A percentile compares a stretch with the other conserved stretches of the same genome.
Evolutionary conservation across 2,113 vertebrate species (phyloP).

Genomic region (Tragelaphus strepsiceros): DNA sequence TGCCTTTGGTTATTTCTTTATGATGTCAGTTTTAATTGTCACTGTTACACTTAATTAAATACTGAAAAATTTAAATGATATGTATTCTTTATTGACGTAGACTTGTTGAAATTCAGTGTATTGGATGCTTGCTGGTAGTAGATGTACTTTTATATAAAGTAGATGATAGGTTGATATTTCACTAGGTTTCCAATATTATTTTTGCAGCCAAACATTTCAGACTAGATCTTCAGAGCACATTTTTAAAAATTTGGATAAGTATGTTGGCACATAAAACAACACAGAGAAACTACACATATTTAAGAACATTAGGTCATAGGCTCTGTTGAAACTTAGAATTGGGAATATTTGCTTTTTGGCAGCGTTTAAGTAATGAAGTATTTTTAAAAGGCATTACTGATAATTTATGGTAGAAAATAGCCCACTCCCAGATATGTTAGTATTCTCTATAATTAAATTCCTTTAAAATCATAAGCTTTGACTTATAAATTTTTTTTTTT

Average conservation of each 20-base stretch:
- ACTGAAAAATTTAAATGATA: slow-evolving; percentile 69
- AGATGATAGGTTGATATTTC: slow-evolving; percentile 63
- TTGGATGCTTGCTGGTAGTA: slow-evolving; percentile 55
- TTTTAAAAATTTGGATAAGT: slow-evolving; percentile 21
- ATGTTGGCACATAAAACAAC: slow-evolving; percentile 13
- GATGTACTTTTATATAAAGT: slow-evolving; percentile 72
- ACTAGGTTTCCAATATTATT: slow-evolving; percentile 64
- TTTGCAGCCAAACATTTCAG: slow-evolving; percentile 63
- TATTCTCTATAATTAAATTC: slow-evolving; percentile 20
- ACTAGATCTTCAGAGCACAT: slow-evolving; percentile 52
- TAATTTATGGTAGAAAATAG: background rate
- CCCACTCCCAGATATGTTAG: background rate
- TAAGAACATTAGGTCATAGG: slow-evolving; percentile 27
- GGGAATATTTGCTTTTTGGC: background rate
- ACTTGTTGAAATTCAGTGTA: slow-evolving; percentile 66
- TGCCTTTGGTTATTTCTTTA: slow-evolving; percentile 57
- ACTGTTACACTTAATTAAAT: slow-evolving; percentile 69
- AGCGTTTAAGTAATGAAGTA: background rate
- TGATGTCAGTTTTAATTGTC: slow-evolving; percentile 52
- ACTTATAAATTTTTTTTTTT: background rate
- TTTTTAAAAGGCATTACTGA: background rate
- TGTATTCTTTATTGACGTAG: slow-evolving; percentile 52
- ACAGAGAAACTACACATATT: background rate
- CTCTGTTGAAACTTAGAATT: background rate
- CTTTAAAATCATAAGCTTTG: slow-evolving; percentile 9